phyloP scores from a whole-genome alignment of 2,888 invertebrate genomes.

The Kuschelorhynchus macadamiae region DNA sequence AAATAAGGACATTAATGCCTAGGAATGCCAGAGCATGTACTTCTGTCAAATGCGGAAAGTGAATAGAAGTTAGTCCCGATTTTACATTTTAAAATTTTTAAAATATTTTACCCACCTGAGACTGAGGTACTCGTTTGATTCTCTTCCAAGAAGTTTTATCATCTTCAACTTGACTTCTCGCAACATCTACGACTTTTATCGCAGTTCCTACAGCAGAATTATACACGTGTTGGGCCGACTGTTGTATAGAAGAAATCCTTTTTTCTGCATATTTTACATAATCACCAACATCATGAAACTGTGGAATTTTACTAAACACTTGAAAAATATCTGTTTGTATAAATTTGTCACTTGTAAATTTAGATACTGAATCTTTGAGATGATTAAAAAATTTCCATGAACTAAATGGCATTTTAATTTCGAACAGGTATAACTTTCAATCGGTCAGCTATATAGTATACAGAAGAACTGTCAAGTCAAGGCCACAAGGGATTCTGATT shows the following conservation, averaged over 20 bases:
- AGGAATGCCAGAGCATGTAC: too few species aligned
- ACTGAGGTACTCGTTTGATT: constrained; percentile 15
- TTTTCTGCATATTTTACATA: constrained; percentile 29
- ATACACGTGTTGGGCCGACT: constrained; percentile 26
- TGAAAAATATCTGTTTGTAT: constrained; percentile 26
- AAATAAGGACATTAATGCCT: too few species aligned
- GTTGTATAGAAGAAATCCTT: constrained; percentile 23
- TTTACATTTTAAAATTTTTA: too few species aligned
- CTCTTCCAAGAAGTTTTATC: constrained; percentile 27
- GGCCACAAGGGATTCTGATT: too few species aligned
- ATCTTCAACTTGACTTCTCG: background rate
- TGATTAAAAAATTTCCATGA: constrained; percentile 37
- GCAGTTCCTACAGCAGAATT: constrained; percentile 11
- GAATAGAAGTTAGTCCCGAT: too few species aligned
- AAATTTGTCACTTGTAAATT: constrained; percentile 26
- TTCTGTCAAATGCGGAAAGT: too few species aligned
- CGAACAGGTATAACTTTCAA: too few species aligned
- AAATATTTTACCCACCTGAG: constrained; percentile 16
- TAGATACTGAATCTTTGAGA: constrained; percentile 27
- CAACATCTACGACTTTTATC: background rate
- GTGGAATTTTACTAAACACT: constrained; percentile 26
- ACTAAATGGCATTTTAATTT: constrained; percentile 30
- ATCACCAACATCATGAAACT: constrained; percentile 24
- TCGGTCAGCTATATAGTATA: too few species aligned
- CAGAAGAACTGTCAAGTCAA: too few species aligned